phyloP scores from a whole-genome alignment of 2,888 invertebrate genomes.

The Griposia aprilina region DNA sequence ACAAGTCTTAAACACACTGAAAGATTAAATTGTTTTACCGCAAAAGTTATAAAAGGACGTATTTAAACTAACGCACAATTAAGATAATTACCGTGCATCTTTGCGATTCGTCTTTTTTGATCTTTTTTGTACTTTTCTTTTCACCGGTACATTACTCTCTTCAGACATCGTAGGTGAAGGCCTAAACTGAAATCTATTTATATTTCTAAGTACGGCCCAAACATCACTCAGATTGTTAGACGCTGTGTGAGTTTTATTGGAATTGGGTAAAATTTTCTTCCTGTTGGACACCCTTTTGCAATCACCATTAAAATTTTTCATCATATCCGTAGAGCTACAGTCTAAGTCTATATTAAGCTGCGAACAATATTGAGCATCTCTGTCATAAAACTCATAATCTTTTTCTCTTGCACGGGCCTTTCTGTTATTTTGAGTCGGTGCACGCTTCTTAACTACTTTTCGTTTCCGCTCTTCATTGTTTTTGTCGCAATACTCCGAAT shows the following conservation, averaged over 20 bases:
- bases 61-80: neutral
- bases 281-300: conserved; percentile 63
- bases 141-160: conserved; percentile 74
- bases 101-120: conserved; percentile 69
- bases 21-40: conserved; percentile 4
- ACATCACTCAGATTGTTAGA: conserved; percentile 76
- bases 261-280: conserved; percentile 50
- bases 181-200: conserved; percentile 82
- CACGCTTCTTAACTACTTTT: conserved; percentile 74
- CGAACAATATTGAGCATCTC: conserved; percentile 78
- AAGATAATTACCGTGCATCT: conserved; percentile 74
- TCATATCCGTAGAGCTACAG: conserved; percentile 79
- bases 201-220: conserved; percentile 84
- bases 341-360: conserved; percentile 78
- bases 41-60: neutral
- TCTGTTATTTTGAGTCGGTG: conserved; percentile 63
- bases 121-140: conserved; percentile 68
- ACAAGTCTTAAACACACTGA: conserved; percentile 81
- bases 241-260: conserved; percentile 49
- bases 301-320: conserved; percentile 75
- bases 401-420: conserved; percentile 69
- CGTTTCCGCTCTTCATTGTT: conserved; percentile 67
- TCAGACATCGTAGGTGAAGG: conserved; percentile 82
- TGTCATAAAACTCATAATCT: conserved; percentile 76
- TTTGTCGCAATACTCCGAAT: conserved; percentile 79